Conservation (phyloP, 1,140 invertebrate genomes). For the Bombus consobrinus region DNA sequence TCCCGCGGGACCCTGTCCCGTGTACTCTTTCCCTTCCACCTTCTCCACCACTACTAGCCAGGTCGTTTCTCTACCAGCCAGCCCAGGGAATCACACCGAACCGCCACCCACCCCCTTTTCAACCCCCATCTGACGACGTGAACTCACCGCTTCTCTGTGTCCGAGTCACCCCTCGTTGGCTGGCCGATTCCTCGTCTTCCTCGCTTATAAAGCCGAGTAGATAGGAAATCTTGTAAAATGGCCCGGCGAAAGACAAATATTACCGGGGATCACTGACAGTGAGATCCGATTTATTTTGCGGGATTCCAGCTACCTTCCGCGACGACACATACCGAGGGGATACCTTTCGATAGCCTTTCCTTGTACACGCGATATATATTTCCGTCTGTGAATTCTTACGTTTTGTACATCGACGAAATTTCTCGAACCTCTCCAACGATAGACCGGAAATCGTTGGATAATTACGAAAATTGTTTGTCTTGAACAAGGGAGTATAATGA, state of each 20-base stretch:
- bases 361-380: not conserved
- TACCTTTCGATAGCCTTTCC: slow-evolving; percentile 26
- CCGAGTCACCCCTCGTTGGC: slow-evolving; percentile 49
- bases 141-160: slow-evolving; percentile 44
- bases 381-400: not conserved
- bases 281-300: slow-evolving; percentile 73
- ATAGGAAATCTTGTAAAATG: slow-evolving; percentile 83
- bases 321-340: slow-evolving; percentile 12
- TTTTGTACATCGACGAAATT: not conserved
- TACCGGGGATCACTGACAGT: slow-evolving; percentile 71
- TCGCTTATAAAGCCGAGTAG: slow-evolving; percentile 75
- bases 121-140: slow-evolving; percentile 31
- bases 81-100: slow-evolving; percentile 47
- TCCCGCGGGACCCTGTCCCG: slow-evolving; percentile 73
- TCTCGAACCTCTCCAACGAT: too few relatives aligned
- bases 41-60: slow-evolving; percentile 1
- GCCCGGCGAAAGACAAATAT: slow-evolving; percentile 78
- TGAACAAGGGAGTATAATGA: not conserved
- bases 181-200: slow-evolving; percentile 64
- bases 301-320: slow-evolving; percentile 57
- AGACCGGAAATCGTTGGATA: not conserved
- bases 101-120: slow-evolving; percentile 32
- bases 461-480: slow-evolving; percentile 11
- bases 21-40: slow-evolving; percentile 44
- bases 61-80: slow-evolving; percentile 41